phyloP scores from a whole-genome alignment of 2,113 vertebrate genomes.

The Isurus oxyrinchus region DNA sequence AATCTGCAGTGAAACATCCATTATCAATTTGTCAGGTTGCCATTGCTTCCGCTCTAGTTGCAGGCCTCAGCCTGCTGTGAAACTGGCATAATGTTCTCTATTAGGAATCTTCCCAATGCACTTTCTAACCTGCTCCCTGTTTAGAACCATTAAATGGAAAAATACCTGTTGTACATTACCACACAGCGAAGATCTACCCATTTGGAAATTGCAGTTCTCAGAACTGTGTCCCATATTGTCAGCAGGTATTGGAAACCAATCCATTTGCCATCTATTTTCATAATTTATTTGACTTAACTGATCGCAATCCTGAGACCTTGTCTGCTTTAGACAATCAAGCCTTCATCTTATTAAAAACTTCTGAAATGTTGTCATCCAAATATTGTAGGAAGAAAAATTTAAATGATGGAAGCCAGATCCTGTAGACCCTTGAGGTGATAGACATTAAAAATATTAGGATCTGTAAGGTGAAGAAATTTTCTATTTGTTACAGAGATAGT shows the following conservation, averaged over 20 bases:
- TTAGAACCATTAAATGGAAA: not conserved
- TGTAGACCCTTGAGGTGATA: not conserved
- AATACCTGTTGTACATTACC: not conserved
- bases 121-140: not conserved
- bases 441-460: not conserved
- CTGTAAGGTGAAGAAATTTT: not conserved
- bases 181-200: not conserved
- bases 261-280: not conserved
- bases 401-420: not conserved
- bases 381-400: not conserved
- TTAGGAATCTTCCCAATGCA: not conserved
- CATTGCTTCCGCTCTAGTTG: not conserved
- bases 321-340: not conserved
- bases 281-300: not conserved
- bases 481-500: not conserved
- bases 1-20: too few species aligned
- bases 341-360: not conserved
- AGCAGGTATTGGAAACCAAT: not conserved
- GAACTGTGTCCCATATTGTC: not conserved
- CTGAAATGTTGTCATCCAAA: not conserved
- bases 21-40: not conserved
- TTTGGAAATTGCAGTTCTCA: not conserved
- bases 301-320: not conserved
- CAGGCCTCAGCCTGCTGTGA: not conserved
- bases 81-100: not conserved